phyloP scores from a whole-genome alignment of 1,140 invertebrate genomes.

The Heliconius himera region DNA sequence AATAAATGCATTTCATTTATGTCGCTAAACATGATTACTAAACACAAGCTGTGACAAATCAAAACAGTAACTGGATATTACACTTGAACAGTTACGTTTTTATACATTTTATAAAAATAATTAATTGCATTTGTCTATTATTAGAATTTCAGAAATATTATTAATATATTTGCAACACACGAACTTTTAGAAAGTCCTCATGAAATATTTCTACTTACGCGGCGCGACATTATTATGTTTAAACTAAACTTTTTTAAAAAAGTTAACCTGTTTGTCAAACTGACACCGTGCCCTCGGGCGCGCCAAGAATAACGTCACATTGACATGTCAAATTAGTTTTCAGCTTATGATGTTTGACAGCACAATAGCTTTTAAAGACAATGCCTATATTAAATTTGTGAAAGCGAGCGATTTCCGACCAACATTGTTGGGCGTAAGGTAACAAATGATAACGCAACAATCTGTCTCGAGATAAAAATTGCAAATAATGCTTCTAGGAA shows the following conservation, averaged over 20 bases:
- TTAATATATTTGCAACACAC: background rate
- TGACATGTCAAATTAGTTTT: slow-evolving; percentile 39
- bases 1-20: background rate
- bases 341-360: slow-evolving; percentile 39
- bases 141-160: background rate
- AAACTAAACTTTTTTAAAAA: slow-evolving; percentile 35
- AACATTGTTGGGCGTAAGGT: background rate
- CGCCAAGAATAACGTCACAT: slow-evolving; percentile 32
- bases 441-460: background rate
- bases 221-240: slow-evolving; percentile 2
- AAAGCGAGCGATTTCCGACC: slow-evolving; percentile 11
- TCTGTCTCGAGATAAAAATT: slow-evolving; percentile 6
- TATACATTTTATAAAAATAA: no score
- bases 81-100: no score
- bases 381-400: slow-evolving; percentile 10
- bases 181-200: no score
- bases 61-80: background rate
- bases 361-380: slow-evolving; percentile 39
- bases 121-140: background rate
- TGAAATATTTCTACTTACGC: background rate
- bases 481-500: slow-evolving; percentile 24
- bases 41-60: background rate
- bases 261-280: slow-evolving; percentile 27
- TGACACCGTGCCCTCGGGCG: slow-evolving; percentile 27
- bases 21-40: background rate